Percentiles rank a stretch among this genome's conserved stretches.
These are phyloP conservation scores for Bombus vancouverensis DNA, from an alignment of 1,140 invertebrate species.

Conservation along the genomic window DNA sequence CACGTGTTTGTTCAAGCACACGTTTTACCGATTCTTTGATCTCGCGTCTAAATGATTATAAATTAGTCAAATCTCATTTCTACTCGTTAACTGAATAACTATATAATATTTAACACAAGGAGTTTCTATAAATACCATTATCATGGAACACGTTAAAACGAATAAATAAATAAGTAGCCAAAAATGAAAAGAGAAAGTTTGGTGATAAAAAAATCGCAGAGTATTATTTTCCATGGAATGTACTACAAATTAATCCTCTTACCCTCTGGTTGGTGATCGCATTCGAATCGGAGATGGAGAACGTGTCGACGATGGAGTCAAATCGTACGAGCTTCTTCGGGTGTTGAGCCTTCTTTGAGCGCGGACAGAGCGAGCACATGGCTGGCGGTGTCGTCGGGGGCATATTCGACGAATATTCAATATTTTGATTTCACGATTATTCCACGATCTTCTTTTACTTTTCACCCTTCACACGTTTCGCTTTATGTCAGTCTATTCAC, in stretches of 20 bases:
- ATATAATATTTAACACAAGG: background rate
- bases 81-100: background rate
- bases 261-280: conserved; percentile 81
- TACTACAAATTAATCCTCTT: conserved; percentile 64
- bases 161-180: background rate
- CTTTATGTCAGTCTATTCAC: background rate
- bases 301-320: conserved; percentile 85
- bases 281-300: conserved; percentile 84
- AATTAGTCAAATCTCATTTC: background rate
- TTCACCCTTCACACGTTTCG: conserved; percentile 17
- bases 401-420: conserved; percentile 72
- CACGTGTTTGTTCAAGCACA: background rate
- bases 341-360: conserved; percentile 81
- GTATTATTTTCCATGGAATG: background rate
- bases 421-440: conserved; percentile 49
- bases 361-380: conserved; percentile 85
- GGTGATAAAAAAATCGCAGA: no score
- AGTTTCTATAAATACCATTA: background rate
- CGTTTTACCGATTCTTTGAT: background rate
- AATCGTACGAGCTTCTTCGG: conserved; percentile 85
- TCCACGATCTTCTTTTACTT: conserved; percentile 1
- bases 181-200: background rate
- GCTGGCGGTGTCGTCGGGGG: conserved; percentile 77
- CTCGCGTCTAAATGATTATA: background rate
- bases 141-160: background rate